Evolutionary conservation across 2,888 invertebrate species (phyloP).

Genomic region (Chymomyza fuscimana): DNA sequence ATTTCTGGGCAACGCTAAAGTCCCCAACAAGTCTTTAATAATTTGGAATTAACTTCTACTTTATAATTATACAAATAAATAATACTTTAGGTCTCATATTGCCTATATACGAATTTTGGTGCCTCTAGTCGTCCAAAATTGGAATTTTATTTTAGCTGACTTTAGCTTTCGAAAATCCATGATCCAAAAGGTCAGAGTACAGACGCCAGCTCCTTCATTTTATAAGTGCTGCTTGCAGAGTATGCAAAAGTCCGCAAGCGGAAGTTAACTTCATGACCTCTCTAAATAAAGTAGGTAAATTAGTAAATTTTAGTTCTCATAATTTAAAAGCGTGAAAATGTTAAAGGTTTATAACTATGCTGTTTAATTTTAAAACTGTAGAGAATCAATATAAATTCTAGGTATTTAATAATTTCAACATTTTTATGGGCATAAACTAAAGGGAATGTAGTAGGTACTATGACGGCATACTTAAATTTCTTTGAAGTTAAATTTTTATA

Average conservation of each 20-base stretch:
- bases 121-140: too few relatives aligned
- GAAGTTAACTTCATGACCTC: not conserved
- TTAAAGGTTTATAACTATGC: conserved; percentile 67
- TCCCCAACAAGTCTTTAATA: too few relatives aligned
- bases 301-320: conserved; percentile 43
- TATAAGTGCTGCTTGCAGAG: not conserved
- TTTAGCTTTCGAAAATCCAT: too few relatives aligned
- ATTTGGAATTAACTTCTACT: too few relatives aligned
- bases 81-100: too few relatives aligned
- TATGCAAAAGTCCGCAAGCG: not conserved
- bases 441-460: not conserved
- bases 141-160: too few relatives aligned
- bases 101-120: too few relatives aligned
- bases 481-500: not conserved
- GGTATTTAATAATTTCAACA: not conserved
- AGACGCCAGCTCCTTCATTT: too few relatives aligned
- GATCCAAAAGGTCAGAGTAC: too few relatives aligned
- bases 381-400: not conserved
- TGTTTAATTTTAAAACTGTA: conserved; percentile 38
- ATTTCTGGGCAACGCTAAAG: too few relatives aligned
- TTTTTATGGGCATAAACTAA: not conserved
- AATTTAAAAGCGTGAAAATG: conserved; percentile 65
- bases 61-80: too few relatives aligned
- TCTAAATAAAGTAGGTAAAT: too few relatives aligned
- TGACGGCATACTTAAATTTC: not conserved